These are phyloP conservation scores for Nematostella vectensis DNA, from an alignment of 92 coral and sea anemone genomes.

Conservation along the genomic window DNA sequence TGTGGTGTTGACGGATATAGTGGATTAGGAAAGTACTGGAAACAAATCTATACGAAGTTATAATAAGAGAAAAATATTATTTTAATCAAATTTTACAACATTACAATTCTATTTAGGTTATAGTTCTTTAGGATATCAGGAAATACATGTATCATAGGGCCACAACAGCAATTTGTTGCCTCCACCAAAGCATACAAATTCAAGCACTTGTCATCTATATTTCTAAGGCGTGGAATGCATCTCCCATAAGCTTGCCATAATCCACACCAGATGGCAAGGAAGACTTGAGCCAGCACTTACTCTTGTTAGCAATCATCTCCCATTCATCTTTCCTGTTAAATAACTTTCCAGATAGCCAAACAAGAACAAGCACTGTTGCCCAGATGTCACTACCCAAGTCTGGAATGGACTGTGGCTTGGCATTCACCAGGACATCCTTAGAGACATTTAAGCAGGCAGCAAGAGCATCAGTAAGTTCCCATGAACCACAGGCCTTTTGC, in stretches of 20 bases:
- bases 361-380: conserved; percentile 16
- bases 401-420: conserved; percentile 1
- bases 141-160: no score
- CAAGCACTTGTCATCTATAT: no score
- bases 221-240: not conserved
- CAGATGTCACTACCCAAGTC: conserved; percentile 3
- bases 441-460: not conserved
- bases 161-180: no score
- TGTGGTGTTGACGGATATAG: conserved; percentile 75
- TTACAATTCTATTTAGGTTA: no score
- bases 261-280: not conserved
- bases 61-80: no score
- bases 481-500: conserved; percentile 15
- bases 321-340: conserved; percentile 14
- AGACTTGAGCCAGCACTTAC: conserved; percentile 5
- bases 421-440: conserved; percentile 1
- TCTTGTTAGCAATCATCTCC: conserved; percentile 17
- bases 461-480: conserved; percentile 13
- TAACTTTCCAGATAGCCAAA: conserved; percentile 10
- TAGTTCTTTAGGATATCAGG: no score
- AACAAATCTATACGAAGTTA: no score
- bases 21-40: no score
- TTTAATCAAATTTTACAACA: no score
- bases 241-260: conserved; percentile 1
- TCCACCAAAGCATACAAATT: no score